Evolutionary conservation across 2,888 invertebrate species (phyloP).

Genomic region (Drosophila pegasa): DNA sequence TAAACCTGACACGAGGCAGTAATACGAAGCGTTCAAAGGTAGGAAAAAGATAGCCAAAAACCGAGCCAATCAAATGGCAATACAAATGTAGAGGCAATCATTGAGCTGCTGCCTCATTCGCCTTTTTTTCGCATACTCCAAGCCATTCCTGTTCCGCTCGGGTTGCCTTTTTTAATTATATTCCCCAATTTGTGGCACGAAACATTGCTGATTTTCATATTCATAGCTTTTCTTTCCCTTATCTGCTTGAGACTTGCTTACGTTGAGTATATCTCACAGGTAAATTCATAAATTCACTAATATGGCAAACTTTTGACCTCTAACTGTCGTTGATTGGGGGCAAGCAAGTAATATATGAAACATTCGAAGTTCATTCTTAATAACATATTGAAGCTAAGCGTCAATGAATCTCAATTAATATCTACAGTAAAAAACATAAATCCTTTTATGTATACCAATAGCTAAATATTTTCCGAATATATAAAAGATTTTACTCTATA

Average conservation of each 20-base stretch:
- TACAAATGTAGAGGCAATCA: conserved; percentile 16
- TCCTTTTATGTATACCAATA: too few relatives aligned
- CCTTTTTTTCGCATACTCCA: background rate
- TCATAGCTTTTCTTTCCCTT: background rate
- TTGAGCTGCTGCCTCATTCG: background rate
- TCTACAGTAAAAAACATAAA: too few relatives aligned
- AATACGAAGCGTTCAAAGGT: conserved; percentile 14
- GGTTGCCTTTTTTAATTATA: conserved; percentile 12
- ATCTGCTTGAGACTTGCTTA: too few relatives aligned
- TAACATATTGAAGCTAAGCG: background rate
- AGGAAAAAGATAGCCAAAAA: conserved; percentile 2
- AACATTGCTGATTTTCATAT: background rate
- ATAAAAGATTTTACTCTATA: too few relatives aligned
- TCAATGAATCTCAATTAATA: too few relatives aligned
- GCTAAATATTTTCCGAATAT: too few relatives aligned
- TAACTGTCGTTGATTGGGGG: background rate
- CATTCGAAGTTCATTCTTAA: background rate
- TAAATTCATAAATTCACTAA: background rate
- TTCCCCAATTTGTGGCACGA: background rate
- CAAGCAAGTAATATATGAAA: background rate
- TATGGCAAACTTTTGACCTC: background rate
- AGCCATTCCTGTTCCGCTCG: background rate
- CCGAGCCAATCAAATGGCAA: conserved; percentile 21
- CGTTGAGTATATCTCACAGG: background rate
- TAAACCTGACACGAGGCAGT: conserved; percentile 21